Percentiles rank a stretch among this genome's conserved stretches.
Conservation (phyloP, 2,797 vertebrate species). For the Oreochromis grahami region DNA sequence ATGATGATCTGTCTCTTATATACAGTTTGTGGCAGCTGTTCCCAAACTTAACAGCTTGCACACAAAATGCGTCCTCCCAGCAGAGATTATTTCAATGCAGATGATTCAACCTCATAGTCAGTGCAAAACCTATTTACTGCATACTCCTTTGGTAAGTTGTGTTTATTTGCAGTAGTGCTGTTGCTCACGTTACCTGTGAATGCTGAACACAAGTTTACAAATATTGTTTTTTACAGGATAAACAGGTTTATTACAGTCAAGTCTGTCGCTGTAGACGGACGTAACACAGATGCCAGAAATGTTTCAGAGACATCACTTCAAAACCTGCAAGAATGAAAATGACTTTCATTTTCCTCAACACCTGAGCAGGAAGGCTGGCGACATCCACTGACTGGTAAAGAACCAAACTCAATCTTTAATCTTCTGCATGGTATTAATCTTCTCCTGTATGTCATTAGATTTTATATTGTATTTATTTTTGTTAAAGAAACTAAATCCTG, state of each 20-base stretch:
- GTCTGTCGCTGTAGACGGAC: background rate
- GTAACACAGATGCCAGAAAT: background rate
- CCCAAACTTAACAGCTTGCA: background rate
- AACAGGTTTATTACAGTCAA: background rate
- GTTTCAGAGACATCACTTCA: background rate
- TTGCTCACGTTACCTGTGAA: background rate
- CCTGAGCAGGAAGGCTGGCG: background rate
- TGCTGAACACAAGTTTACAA: background rate
- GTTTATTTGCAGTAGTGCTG: background rate
- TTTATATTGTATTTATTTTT: background rate
- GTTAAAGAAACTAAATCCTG: background rate
- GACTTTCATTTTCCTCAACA: background rate
- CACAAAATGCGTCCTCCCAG: background rate
- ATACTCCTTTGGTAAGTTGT: background rate
- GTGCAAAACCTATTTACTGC: background rate
- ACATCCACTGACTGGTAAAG: background rate
- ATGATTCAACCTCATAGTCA: background rate
- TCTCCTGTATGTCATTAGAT: background rate
- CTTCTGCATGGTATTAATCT: background rate
- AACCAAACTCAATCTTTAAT: rapidly evolving
- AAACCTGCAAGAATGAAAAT: rapidly evolving
- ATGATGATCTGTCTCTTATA: background rate
- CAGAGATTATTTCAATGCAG: background rate
- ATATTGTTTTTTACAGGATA: background rate
- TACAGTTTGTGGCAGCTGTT: background rate